These are phyloP conservation scores for Nematostella vectensis DNA, from an alignment of 92 coral and sea anemone species.

Conservation along the genomic window DNA sequence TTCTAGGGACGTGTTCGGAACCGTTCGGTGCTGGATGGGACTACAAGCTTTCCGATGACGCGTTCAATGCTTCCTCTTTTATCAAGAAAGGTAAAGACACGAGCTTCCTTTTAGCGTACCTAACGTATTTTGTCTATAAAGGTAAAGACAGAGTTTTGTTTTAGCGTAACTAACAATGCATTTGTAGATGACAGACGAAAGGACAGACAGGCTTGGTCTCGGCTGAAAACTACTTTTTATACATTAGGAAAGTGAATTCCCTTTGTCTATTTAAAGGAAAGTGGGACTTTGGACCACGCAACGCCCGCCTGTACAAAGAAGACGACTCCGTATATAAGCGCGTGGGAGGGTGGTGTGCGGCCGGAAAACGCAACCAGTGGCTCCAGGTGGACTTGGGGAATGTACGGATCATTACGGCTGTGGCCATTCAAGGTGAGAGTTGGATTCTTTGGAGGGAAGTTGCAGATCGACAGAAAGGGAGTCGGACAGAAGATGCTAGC, in stretches of 20 bases:
- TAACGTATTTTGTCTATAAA: not conserved
- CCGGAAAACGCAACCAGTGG: conserved; percentile 48
- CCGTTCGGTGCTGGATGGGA: conserved; percentile 86
- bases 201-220: too few species aligned
- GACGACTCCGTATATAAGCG: conserved; percentile 55
- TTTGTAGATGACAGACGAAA: not conserved
- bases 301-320: conserved; percentile 80
- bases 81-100: conserved; percentile 22
- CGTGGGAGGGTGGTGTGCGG: conserved; percentile 92
- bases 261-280: too few species aligned
- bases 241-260: too few species aligned
- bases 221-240: too few species aligned
- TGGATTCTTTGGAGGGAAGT: too few species aligned
- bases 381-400: conserved; percentile 77
- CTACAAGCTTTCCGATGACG: conserved; percentile 66
- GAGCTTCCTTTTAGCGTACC: not conserved
- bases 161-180: not conserved
- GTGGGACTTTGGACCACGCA: conserved; percentile 83
- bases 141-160: not conserved
- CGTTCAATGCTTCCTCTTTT: conserved; percentile 74
- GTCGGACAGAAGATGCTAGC: too few species aligned
- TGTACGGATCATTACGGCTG: conserved; percentile 65
- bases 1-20: conserved; percentile 59
- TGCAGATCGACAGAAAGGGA: too few species aligned
- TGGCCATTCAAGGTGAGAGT: conserved; percentile 87